Evolutionary conservation across 2,888 invertebrate genomes (phyloP), one percentile per base, ranked within the genome.

Genomic region (Agrotis puta): DNA sequence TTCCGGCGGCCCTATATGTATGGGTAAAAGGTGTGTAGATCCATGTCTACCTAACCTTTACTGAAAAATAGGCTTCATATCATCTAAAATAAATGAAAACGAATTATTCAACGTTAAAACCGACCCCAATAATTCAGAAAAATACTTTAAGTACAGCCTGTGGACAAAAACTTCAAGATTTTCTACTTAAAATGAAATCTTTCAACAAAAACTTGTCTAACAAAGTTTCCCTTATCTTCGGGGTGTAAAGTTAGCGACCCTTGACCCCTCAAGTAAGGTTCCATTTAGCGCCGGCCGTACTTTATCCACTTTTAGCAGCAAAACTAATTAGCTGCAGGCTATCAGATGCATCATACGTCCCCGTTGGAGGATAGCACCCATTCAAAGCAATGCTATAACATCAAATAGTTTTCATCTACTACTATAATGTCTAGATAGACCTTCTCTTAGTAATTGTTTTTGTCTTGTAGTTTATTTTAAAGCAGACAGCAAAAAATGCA

Each of bases 241-340:
- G 22, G 27, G n/a, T 43, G 13, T 53, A 4, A 27, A 48, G 58
- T 72, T 39, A 57, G 51, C 54, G 61, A 70, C 59, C 62, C 56
- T 58, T 20, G 16, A 47, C 18, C 56, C 56, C n/a, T n/a, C 33
- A 45, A 47, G 27, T 24, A 16, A 43, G 48, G 48, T 24, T 20
- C 72, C 59, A 13, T 47, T 56, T 50, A 33, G 48, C 48, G 22
- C 20, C 16, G 14, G n/a, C 54, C 61, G 51, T 43, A 63, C 51
- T 80, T 80, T 51, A 68, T 27, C 27, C 76, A 77, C 51, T 65
- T 62, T 61, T n/a, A 56, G 24, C 18, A 20, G 76, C 59, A n/a
- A 51, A 67, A 79, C 50, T 80, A 80, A 80, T 80, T 79, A 80
- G 43, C 54, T 64, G 77, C 47, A 18, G 43, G 53, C 58, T 75